Conservation (phyloP, 92 coral and sea anemone species). For the Actinostola sp. region DNA sequence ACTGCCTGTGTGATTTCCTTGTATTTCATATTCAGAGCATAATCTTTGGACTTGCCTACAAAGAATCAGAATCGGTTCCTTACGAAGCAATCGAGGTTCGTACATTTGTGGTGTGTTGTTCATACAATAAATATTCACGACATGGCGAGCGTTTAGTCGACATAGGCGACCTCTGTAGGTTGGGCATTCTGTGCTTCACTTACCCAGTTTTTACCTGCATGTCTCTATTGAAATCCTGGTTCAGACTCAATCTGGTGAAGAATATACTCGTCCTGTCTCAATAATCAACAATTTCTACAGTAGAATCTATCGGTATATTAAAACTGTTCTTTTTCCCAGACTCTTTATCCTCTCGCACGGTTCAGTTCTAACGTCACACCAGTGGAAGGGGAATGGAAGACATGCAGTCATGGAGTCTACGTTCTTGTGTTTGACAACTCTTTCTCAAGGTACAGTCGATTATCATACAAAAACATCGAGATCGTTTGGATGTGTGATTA, state of each 20-base stretch:
- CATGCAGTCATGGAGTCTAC: slow-evolving; percentile 72
- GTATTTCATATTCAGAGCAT: slow-evolving; percentile 58
- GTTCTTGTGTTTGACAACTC: slow-evolving; percentile 90
- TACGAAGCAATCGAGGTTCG: slow-evolving; percentile 69
- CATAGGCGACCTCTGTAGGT: no score
- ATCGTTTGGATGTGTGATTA: not conserved
- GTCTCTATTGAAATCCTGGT: no score
- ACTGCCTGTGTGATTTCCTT: no score
- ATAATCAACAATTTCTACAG: no score
- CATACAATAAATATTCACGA: no score
- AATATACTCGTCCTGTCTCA: no score
- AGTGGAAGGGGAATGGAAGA: slow-evolving; percentile 76
- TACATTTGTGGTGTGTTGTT: not conserved
- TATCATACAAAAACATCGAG: not conserved
- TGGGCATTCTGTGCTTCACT: no score
- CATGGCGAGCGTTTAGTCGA: no score
- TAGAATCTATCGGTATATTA: no score
- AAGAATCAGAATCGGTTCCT: slow-evolving; percentile 47
- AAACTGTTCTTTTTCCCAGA: slow-evolving; percentile 77
- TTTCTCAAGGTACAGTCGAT: slow-evolving; percentile 61
- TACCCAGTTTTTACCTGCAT: no score
- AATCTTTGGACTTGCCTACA: slow-evolving; percentile 79
- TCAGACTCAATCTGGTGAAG: no score
- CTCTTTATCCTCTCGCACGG: slow-evolving; percentile 76
- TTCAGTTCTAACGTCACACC: slow-evolving; percentile 66